Base-by-base conservation (phyloP, 2,888 invertebrate genomes). In the Sphaerophoria rueppellii region DNA sequence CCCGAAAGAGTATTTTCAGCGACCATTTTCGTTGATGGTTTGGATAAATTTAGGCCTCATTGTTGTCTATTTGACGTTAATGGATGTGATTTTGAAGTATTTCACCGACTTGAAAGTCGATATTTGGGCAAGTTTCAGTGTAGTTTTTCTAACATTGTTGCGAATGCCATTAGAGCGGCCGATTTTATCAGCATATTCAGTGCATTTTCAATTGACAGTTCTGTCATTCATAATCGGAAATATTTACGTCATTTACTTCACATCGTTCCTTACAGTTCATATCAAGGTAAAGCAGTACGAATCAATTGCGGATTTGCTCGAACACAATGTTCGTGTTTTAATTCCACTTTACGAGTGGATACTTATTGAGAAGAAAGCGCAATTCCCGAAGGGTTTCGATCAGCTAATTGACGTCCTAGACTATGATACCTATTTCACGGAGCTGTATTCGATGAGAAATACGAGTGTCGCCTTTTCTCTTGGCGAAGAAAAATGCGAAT, bases 231-330 rank as follows among this genome's bases (percentile, higher is more conserved):
- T 82, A 12, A 37, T 82, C 5, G 50, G 43, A 12, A 82, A 57
- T n/a, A n/a, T 82, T 0, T 82, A 82, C 12, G 9, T 5, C 4
- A 63, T 74, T 40, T 43, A 70, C 58, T 61, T 78, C 11, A 78
- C 82, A 16, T 78, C 78, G 9, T 82, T 63, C 12, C 32, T 82
- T 6, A 82, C 82, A 12, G 73, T 70, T 9, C 52, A n/a, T 5
- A 78, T 82, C 2, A 46, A 70, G 37, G 14, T 82, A 0, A 69
- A 69, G 9, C 73, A 82, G 24, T 82, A 14, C n/a, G 69, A 78
- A 6, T 69, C 77, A 0, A 12, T 82, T 4, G 7, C 55, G 4
- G 82, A 63, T 2, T 63, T 63, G 12, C 1, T 50, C 5, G 48
- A 43, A 6, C 9, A 63, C 3, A 63, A 65, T 35, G 6, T 65